These are phyloP conservation scores for Apamea anceps DNA, from an alignment of 2,888 invertebrate species.

Conservation along the genomic window DNA sequence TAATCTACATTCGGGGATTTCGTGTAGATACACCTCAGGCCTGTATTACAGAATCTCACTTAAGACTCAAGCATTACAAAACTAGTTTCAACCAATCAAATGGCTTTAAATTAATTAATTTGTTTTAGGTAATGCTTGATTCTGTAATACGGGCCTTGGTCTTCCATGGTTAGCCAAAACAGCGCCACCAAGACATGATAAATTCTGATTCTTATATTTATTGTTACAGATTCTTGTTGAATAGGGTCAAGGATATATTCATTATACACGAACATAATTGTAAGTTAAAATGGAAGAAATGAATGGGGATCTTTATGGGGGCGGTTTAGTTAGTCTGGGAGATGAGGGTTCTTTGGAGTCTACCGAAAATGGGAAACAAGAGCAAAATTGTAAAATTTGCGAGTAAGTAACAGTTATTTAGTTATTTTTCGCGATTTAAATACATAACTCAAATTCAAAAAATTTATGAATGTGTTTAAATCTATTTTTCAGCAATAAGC, in stretches of 20 bases:
- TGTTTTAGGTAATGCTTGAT: not conserved
- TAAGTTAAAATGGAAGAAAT: conserved; percentile 91
- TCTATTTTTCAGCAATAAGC: conserved; percentile 91
- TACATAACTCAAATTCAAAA: not conserved
- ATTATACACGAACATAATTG: conserved; percentile 85
- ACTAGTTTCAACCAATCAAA: not conserved
- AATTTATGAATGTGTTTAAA: not conserved
- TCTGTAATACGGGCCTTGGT: not conserved
- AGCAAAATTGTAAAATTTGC: conserved; percentile 92
- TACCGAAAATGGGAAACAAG: conserved; percentile 87
- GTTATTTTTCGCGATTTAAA: not conserved
- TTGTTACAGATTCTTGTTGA: conserved; percentile 85
- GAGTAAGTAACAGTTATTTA: conserved; percentile 85
- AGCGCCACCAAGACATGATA: conserved; percentile 4
- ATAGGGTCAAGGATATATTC: conserved; percentile 83
- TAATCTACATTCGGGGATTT: not conserved
- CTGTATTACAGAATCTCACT: not conserved
- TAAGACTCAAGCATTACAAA: not conserved
- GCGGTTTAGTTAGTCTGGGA: conserved; percentile 86
- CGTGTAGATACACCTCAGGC: not conserved
- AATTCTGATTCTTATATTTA: conserved; percentile 8
- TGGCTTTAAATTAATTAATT: too few relatives aligned
- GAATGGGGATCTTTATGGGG: conserved; percentile 89
- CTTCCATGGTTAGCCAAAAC: not conserved
- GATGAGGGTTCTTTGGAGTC: conserved; percentile 89